Evolutionary conservation across 2,113 vertebrate species (phyloP).

Genomic region (Chamaetylas fuelleborni): DNA sequence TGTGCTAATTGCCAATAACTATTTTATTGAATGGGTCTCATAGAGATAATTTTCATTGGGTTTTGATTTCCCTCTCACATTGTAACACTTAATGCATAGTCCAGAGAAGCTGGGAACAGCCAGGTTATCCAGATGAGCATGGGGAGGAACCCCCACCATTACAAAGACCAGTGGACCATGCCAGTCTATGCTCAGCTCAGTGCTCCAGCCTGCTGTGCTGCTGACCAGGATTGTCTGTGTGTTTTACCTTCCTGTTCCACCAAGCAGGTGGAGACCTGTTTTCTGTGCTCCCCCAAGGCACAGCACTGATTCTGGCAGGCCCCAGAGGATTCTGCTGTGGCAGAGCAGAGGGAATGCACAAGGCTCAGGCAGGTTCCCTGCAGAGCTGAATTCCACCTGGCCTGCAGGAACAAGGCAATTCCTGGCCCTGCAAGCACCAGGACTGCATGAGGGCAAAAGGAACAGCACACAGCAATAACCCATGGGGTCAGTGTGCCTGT

Average conservation of each 20-base stretch:
- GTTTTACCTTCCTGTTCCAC: neutral
- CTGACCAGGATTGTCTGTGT: neutral
- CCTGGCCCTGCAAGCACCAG: neutral
- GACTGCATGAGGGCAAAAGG: neutral
- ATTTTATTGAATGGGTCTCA: constrained; percentile 65
- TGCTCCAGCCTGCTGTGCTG: fast-evolving
- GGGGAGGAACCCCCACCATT: neutral
- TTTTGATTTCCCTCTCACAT: constrained; percentile 54
- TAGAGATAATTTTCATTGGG: constrained; percentile 5
- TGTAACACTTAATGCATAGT: neutral
- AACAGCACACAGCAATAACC: neutral
- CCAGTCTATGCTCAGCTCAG: neutral
- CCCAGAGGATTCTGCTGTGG: neutral
- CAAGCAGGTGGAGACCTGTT: neutral
- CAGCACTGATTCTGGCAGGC: neutral
- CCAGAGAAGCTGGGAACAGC: constrained; percentile 2
- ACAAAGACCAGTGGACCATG: neutral
- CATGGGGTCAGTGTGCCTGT: fast-evolving
- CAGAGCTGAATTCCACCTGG: neutral
- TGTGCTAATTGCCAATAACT: constrained; percentile 70
- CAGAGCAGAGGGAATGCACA: neutral
- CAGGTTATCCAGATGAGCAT: neutral
- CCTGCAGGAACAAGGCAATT: neutral
- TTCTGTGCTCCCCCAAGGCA: neutral
- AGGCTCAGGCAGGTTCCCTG: neutral